Base-by-base conservation (phyloP, 2,888 invertebrate species). In the Chydorus sphaericus region DNA sequence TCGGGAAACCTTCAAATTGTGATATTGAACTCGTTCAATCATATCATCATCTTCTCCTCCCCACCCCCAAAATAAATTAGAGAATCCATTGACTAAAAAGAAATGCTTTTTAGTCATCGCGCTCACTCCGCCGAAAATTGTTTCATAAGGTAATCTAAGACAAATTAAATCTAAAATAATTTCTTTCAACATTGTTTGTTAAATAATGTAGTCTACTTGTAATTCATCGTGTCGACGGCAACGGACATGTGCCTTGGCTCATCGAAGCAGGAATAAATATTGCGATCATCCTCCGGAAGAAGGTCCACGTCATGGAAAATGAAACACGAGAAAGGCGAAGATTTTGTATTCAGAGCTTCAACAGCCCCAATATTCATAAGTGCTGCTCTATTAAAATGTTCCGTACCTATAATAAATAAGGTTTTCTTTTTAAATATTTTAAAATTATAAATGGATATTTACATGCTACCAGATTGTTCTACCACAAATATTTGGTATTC, bases 1-100 rank as follows among this genome's bases (percentile, higher is more conserved):
- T 11, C 36, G 36, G 10, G 36, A 11, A 33, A 33, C 14, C 10
- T 10, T 33, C 36, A 33, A 14, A 33, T 33, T 33, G 36, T 33
- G 14, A 14, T 33, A 33, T n/a, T 33, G 36, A 14, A 33, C 14
- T n/a, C 36, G 36, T 11, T 33, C 14, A 14, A 11, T 11, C 36
- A 33, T 33, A 14, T 33, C 36, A 14, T 33, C 36, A 14, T 33
- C 36, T n/a, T 33, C 36, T 1, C 90, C 94, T 10, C 96, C 96
- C 96, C 96, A 96, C 11, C 96, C 96, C 87, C 93, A 96, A 70
- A 87, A 97, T 59, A 85, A 83, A 69, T 91, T 91, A 55, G 88
- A 88, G 74, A 90, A 91, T 2, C 91, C 91, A 70, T 97, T 97
- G 20, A 94, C 83, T 60, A 80, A 77, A 55, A 78, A 75, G 69